Conservation (phyloP, 1,140 invertebrate species). For the Drosophila hydei region DNA sequence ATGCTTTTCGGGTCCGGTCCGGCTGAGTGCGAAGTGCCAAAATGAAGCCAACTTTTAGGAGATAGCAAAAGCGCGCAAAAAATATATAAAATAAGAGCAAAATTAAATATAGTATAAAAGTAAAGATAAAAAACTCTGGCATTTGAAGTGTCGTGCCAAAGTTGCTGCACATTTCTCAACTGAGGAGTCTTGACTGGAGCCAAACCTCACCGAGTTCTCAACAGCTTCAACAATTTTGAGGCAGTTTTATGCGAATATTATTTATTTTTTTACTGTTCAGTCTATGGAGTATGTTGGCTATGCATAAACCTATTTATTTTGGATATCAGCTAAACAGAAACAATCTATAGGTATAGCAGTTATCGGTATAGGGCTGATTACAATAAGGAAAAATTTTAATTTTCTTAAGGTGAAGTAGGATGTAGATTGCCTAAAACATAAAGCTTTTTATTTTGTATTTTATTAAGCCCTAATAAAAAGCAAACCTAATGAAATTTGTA, state of each 20-base stretch:
- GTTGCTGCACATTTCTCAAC: conserved; percentile 25
- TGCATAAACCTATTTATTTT: too few relatives aligned
- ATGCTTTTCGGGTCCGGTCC: conserved; percentile 40
- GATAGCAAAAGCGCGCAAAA: conserved; percentile 33
- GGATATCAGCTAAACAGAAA: too few relatives aligned
- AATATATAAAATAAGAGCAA: conserved; percentile 12
- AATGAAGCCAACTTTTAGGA: conserved; percentile 67
- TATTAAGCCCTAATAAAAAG: too few relatives aligned
- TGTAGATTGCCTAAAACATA: too few relatives aligned
- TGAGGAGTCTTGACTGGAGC: not conserved
- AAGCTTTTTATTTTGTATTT: too few relatives aligned
- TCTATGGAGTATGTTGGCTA: too few relatives aligned
- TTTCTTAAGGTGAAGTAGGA: too few relatives aligned
- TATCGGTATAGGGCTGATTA: too few relatives aligned
- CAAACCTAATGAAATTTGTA: too few relatives aligned
- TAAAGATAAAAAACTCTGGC: conserved; percentile 31
- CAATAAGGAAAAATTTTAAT: too few relatives aligned
- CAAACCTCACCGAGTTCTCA: conserved; percentile 5
- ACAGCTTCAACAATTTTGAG: conserved; percentile 8
- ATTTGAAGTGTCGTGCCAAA: conserved; percentile 58
- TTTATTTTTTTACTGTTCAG: not conserved
- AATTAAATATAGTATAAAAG: conserved; percentile 13
- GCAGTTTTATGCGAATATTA: not conserved
- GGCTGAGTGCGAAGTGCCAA: conserved; percentile 54
- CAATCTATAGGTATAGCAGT: too few relatives aligned